Percentiles rank a stretch among this genome's conserved stretches.
Evolutionary conservation across 2,888 invertebrate genomes (phyloP).

Genomic region (Ditula angustiorana): DNA sequence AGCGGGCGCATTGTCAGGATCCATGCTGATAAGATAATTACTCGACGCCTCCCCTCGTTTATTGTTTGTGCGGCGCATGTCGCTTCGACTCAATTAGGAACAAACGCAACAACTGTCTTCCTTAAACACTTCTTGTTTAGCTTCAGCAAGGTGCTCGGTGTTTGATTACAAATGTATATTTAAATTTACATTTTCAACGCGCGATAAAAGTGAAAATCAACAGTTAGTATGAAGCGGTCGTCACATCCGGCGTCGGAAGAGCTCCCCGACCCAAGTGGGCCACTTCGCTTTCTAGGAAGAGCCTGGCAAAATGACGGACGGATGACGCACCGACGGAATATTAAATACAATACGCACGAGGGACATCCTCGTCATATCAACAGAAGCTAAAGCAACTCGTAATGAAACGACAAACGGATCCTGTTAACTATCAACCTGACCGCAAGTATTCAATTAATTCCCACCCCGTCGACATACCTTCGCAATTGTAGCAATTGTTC

Average conservation of each 20-base stretch:
- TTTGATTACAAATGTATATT: background rate
- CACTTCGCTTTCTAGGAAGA: conserved; percentile 80
- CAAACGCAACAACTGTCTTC: conserved; percentile 26
- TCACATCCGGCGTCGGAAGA: conserved; percentile 63
- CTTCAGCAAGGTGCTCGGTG: conserved; percentile 19
- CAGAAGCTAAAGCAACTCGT: background rate
- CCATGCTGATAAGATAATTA: conserved; percentile 67
- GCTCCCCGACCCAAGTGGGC: conserved; percentile 65
- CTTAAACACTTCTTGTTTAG: conserved; percentile 33
- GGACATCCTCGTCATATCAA: conserved; percentile 39
- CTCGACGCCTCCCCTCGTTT: conserved; percentile 49
- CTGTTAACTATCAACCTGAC: conserved; percentile 24
- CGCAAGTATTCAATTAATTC: conserved; percentile 8
- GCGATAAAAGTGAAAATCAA: conserved; percentile 78
- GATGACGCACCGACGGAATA: conserved; percentile 62
- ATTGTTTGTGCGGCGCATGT: conserved; percentile 47
- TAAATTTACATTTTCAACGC: conserved; percentile 51
- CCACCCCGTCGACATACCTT: conserved; percentile 14
- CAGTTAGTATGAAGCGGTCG: conserved; percentile 63
- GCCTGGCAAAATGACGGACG: conserved; percentile 69
- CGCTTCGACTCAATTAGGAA: conserved; percentile 38
- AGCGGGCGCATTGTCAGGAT: conserved; percentile 59
- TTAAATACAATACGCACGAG: conserved; percentile 58
- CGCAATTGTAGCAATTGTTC: conserved; percentile 16
- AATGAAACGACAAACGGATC: conserved; percentile 3